These are phyloP conservation scores for Globicephala melas DNA, from an alignment of 2,113 vertebrate species.

Conservation along the genomic window DNA sequence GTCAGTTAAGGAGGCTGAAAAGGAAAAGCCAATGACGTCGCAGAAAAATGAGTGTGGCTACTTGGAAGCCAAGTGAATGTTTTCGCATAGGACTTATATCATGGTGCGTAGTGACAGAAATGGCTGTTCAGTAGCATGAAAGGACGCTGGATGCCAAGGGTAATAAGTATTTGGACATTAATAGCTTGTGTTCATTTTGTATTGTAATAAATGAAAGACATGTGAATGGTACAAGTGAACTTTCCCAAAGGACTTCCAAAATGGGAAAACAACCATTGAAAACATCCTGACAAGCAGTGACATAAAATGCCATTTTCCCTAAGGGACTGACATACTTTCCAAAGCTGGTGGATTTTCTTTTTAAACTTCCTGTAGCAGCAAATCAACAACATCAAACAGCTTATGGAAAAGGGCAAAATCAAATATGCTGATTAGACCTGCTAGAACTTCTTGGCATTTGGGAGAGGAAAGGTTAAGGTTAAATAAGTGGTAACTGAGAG, in stretches of 20 bases:
- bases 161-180: not conserved
- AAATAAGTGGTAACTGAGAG: slow-evolving; percentile 44
- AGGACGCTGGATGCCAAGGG: not conserved
- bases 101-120: not conserved
- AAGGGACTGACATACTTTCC: not conserved
- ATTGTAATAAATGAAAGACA: slow-evolving; percentile 9
- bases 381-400: slow-evolving; percentile 19
- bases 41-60: not conserved
- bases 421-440: slow-evolving; percentile 35
- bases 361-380: not conserved
- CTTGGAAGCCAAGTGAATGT: not conserved
- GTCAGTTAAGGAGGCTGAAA: not conserved
- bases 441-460: slow-evolving; percentile 47
- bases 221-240: not conserved
- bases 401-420: slow-evolving; percentile 53
- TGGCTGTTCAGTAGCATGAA: not conserved
- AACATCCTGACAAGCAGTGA: not conserved
- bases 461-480: slow-evolving; percentile 53
- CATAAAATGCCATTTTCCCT: not conserved
- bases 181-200: not conserved
- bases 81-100: not conserved
- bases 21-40: not conserved
- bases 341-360: not conserved
- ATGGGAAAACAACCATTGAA: not conserved
- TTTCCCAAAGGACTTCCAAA: not conserved